Base-by-base conservation (phyloP, 1,140 invertebrate genomes). In the Littorina saxatilis region DNA sequence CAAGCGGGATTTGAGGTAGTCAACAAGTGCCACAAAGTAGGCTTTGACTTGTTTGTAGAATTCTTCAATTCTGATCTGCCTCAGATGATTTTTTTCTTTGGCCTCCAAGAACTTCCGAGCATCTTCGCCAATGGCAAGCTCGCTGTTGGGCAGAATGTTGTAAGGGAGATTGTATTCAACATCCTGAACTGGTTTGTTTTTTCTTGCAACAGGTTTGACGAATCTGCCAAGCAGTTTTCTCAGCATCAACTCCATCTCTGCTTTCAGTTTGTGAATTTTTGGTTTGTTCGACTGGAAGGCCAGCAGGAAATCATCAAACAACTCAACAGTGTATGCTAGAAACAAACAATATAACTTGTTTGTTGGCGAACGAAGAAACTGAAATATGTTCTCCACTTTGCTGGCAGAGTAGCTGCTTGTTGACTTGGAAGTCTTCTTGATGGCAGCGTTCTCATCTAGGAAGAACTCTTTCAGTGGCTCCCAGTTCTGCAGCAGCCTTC, bases 401-500 rank as follows among this genome's bases (percentile, higher is more conserved):
- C 27, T 39, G 20, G 7, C 52, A 17, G 77, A 47, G 2, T 27
- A 73, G 70, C 37, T 39, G 2, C 27, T 9, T 9, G 70, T 27
- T 73, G 35, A n/a, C 43, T 40, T 23, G 20, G 27, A 32, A 2
- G 73, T 17, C 29, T 73, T 29, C 52, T 75, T 83, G 15, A 4
- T 13, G 39, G n/a, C 17, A 68, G 43, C 58, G 13, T 78, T 77
- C 35, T 85, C 68, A 32, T 61, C 29, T 4, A 47, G 43, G 43
- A 85, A 86, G 39, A 75, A 85, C 17, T 77, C 76, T 39, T 79
- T 83, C n/a, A 85, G 66, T 27, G 85, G 55, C 78, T 81, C 79
- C 83, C 81, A 86, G 73, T 83, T 86, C 20, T 75, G 4, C 29
- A 86, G 43, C 47, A 86, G 37, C 27, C 82, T 27, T 1, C 80